Percentiles rank a stretch among this genome's conserved stretches.
Evolutionary conservation across 2,888 invertebrate genomes (phyloP).

Genomic region (Mechanitis mazaeus): DNA sequence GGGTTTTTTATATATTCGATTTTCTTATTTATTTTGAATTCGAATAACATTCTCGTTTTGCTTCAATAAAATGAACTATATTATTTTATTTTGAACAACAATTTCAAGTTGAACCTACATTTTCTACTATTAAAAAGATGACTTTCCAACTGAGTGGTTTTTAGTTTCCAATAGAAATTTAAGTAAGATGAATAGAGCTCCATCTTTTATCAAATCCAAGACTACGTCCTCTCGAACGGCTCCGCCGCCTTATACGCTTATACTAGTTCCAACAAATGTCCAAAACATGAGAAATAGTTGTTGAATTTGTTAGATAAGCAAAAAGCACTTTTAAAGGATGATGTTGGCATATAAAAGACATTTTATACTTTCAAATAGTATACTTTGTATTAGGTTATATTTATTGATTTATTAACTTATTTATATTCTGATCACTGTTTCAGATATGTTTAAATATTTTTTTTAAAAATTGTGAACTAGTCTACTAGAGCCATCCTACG

Average conservation of each 20-base stretch:
- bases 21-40: no score
- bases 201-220: slow-evolving; percentile 32
- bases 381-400: no score
- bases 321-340: no score
- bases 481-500: no score
- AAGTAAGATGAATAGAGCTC: slow-evolving; percentile 17
- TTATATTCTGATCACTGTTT: no score
- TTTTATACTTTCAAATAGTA: no score
- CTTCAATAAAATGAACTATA: not conserved
- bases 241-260: slow-evolving; percentile 14
- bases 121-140: slow-evolving; percentile 7
- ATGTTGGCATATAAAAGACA: no score
- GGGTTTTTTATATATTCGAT: no score
- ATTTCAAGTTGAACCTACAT: not conserved
- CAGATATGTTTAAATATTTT: no score
- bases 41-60: no score
- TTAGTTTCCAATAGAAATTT: slow-evolving; percentile 27
- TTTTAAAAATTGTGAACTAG: no score
- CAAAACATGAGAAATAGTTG: slow-evolving; percentile 5
- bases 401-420: no score
- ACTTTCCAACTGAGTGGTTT: slow-evolving; percentile 15
- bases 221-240: slow-evolving; percentile 18
- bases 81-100: not conserved
- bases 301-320: slow-evolving; percentile 9
- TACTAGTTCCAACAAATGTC: slow-evolving; percentile 9